Percentiles rank a stretch among this genome's conserved stretches.
These are phyloP conservation scores for Orthonychiurus folsomi DNA, from an alignment of 2,888 invertebrate genomes.

Conservation along the genomic window DNA sequence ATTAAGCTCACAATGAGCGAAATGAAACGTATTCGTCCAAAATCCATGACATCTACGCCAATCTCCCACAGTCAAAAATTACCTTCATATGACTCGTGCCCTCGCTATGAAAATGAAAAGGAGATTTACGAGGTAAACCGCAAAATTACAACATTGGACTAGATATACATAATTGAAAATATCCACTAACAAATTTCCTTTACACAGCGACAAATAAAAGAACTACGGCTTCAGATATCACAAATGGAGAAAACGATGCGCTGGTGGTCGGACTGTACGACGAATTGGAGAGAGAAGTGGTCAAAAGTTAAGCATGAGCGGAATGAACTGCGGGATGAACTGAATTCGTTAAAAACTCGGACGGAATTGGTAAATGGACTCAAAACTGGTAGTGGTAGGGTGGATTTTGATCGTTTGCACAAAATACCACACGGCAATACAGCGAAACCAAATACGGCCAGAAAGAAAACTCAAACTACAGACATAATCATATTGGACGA, in stretches of 20 bases:
- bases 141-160: too few species aligned
- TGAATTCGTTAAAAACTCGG: slow-evolving; percentile 25
- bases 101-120: background rate
- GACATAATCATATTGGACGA: slow-evolving; percentile 17
- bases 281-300: slow-evolving; percentile 94
- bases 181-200: too few species aligned
- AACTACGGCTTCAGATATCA: slow-evolving; percentile 59
- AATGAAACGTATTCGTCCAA: too few species aligned
- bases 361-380: slow-evolving; percentile 17
- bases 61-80: too few species aligned
- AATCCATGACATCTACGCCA: too few species aligned
- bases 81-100: background rate
- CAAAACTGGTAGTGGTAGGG: background rate
- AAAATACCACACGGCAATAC: background rate
- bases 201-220: background rate
- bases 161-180: too few species aligned
- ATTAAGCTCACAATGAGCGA: too few species aligned
- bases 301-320: slow-evolving; percentile 55
- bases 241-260: slow-evolving; percentile 99
- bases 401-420: background rate
- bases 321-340: slow-evolving; percentile 32
- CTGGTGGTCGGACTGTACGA: slow-evolving; percentile 96
- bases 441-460: background rate
- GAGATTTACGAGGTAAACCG: background rate
- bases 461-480: slow-evolving; percentile 15